phyloP scores from a whole-genome alignment of 2,797 vertebrate genomes.

The Helicolenus hilgendorfi region DNA sequence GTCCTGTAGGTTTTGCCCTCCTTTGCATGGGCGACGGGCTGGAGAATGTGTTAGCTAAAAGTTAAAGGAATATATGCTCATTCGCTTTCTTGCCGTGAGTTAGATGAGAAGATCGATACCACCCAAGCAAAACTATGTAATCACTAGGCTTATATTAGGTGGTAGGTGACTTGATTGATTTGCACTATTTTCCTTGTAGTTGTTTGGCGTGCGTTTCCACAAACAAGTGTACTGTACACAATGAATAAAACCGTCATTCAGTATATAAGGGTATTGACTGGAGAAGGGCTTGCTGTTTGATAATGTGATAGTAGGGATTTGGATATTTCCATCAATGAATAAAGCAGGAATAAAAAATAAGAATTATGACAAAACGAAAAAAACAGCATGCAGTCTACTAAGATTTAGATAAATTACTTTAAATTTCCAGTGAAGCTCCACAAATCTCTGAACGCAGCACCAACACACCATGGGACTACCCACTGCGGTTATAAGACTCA shows the following conservation, averaged over 20 bases:
- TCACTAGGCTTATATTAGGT: too few species aligned
- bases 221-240: neutral
- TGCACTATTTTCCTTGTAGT: neutral
- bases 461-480: neutral
- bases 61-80: neutral
- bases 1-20: too few species aligned
- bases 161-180: too few species aligned
- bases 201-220: neutral
- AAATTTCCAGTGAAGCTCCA: neutral
- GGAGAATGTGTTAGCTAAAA: neutral
- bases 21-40: neutral
- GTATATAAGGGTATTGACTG: neutral
- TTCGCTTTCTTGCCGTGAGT: neutral
- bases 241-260: neutral
- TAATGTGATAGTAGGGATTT: neutral
- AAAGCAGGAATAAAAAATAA: neutral
- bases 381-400: neutral
- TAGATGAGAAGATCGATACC: neutral
- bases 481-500: slow-evolving; percentile 14
- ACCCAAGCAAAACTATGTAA: too few species aligned
- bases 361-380: neutral
- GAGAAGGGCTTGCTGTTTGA: neutral
- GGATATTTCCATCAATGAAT: too few species aligned
- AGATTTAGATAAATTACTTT: neutral
- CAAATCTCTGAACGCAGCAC: neutral